A percentile compares a stretch with the other conserved stretches of the same genome.
Evolutionary conservation across 1,140 invertebrate genomes (phyloP).

Genomic region (Antheraea pernyi): DNA sequence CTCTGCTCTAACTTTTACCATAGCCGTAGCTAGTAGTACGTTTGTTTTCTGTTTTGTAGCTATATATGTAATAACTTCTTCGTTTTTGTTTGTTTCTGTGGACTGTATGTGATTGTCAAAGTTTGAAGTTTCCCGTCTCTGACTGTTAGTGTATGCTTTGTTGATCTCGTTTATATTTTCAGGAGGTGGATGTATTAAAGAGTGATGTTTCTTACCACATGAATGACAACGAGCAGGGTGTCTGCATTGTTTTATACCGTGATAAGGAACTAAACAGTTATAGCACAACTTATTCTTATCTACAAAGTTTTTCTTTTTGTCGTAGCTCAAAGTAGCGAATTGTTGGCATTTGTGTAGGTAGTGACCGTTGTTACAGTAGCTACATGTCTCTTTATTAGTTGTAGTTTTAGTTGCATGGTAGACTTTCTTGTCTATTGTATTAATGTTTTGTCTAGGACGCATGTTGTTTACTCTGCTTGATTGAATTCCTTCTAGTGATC

Average conservation of each 20-base stretch:
- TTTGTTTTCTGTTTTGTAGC: too few relatives aligned
- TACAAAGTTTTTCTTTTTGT: not conserved
- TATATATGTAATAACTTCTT: not conserved
- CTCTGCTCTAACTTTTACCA: slow-evolving; percentile 16
- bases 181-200: too few relatives aligned
- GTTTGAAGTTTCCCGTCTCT: too few relatives aligned
- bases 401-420: not conserved
- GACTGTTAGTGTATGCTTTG: too few relatives aligned
- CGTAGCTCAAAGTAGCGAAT: not conserved
- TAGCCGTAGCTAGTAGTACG: too few relatives aligned
- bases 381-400: not conserved
- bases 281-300: not conserved
- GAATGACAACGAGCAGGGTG: not conserved
- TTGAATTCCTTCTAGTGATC: too few relatives aligned
- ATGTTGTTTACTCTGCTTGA: not conserved
- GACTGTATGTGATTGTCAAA: slow-evolving; percentile 13
- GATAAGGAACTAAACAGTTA: too few relatives aligned
- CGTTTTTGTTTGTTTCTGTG: not conserved
- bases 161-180: too few relatives aligned
- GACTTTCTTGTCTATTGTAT: too few relatives aligned
- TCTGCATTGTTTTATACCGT: slow-evolving; percentile 14
- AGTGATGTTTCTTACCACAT: slow-evolving; percentile 12
- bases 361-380: not conserved
- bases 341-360: slow-evolving; percentile 3
- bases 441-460: too few relatives aligned